phyloP scores from a whole-genome alignment of 2,113 vertebrate genomes.

The Microtus oregoni region DNA sequence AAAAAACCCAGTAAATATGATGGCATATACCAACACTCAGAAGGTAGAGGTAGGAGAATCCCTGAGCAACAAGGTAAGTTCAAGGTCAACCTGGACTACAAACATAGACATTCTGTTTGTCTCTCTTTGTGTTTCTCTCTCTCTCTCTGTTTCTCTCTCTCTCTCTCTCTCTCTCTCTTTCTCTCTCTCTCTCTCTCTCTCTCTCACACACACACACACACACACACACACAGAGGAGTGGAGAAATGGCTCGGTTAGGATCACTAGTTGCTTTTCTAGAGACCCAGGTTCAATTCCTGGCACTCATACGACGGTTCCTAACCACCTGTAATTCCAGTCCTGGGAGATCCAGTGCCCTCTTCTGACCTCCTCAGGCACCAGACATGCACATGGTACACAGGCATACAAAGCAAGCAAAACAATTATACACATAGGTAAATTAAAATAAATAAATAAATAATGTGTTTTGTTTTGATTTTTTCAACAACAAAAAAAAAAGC shows the following conservation, averaged over 20 bases:
- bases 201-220: neutral
- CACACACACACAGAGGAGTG: neutral
- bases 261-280: neutral
- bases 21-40: too few relatives aligned
- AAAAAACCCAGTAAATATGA: neutral
- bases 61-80: neutral
- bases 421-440: neutral
- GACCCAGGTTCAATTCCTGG: neutral
- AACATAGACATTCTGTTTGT: neutral
- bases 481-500: neutral
- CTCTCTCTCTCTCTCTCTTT: neutral
- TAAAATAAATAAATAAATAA: neutral
- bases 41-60: neutral
- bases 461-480: neutral
- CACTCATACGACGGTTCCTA: neutral
- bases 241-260: neutral
- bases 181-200: neutral
- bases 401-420: neutral
- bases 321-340: neutral
- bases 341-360: neutral
- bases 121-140: neutral
- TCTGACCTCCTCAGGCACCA: neutral
- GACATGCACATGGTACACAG: neutral
- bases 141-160: neutral
- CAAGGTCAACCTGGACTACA: neutral